Evolutionary conservation across 30 jellyfish, hydroid and myxozoan species (phyloP).

Genomic region (Pelagia noctiluca): DNA sequence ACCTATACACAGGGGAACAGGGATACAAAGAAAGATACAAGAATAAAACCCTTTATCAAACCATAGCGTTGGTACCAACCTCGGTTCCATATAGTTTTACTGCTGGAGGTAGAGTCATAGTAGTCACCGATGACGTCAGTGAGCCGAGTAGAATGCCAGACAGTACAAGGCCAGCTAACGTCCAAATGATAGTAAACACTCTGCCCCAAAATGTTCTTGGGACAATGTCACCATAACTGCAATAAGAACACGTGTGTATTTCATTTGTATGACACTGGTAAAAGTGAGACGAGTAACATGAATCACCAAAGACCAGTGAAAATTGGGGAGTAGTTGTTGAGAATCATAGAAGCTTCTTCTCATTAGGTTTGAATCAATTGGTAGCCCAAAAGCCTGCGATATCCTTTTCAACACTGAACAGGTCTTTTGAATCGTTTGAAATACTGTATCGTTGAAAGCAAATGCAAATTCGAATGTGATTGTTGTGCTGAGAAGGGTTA

Average conservation of each 20-base stretch:
- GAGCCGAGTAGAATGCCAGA: slow-evolving; percentile 75
- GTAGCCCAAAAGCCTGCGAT: no score
- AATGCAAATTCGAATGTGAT: no score
- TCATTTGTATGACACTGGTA: background rate
- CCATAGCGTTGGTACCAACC: slow-evolving; percentile 53
- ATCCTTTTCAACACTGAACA: no score
- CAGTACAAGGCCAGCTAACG: slow-evolving; percentile 66
- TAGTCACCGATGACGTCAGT: slow-evolving; percentile 66
- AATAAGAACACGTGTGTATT: background rate
- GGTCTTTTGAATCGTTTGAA: no score
- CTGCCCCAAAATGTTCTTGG: slow-evolving; percentile 64
- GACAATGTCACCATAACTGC: slow-evolving; percentile 76
- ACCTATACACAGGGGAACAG: background rate
- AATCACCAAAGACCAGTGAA: no score
- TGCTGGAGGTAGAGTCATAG: slow-evolving; percentile 59
- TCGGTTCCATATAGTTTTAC: slow-evolving; percentile 72
- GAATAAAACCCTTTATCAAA: background rate
- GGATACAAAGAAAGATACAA: background rate
- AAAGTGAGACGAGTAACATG: background rate
- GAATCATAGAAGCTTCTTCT: no score
- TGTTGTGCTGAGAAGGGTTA: no score
- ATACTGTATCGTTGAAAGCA: no score
- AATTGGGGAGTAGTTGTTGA: no score
- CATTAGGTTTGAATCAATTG: no score
- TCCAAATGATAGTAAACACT: slow-evolving; percentile 66